phyloP scores from a whole-genome alignment of 1,140 invertebrate genomes.

The Hypsibius dujardini region DNA sequence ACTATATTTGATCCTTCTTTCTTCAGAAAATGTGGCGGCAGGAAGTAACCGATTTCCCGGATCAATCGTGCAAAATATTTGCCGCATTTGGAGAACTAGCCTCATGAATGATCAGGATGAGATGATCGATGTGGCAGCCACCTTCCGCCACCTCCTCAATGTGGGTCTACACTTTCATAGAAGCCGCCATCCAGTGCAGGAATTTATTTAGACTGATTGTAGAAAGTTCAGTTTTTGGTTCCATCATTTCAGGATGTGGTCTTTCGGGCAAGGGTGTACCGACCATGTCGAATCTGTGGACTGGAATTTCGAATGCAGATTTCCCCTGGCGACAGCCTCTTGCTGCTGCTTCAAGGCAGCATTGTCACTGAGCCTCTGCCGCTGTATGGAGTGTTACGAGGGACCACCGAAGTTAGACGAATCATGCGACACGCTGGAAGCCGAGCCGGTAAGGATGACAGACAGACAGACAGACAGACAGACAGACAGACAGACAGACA shows the following conservation, averaged over 20 bases:
- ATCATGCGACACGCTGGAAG: neutral
- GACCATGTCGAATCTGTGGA: constrained; percentile 1
- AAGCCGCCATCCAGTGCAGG: neutral
- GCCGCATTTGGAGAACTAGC: neutral
- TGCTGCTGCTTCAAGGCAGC: neutral
- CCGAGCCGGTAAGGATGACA: neutral
- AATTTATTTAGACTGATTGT: neutral
- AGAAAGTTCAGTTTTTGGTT: constrained; percentile 6
- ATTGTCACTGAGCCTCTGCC: neutral
- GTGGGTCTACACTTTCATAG: neutral
- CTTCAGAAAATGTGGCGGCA: no score
- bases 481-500: no score
- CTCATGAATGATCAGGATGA: constrained; percentile 5
- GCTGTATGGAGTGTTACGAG: neutral
- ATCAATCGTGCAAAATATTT: neutral
- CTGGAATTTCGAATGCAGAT: neutral
- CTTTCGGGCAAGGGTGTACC: neutral
- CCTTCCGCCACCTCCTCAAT: neutral
- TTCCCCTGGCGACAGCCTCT: neutral
- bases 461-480: no score
- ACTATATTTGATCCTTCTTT: no score
- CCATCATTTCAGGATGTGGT: constrained; percentile 6
- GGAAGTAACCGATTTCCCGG: neutral
- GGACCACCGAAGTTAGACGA: neutral
- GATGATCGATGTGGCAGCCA: neutral